Percentiles rank a stretch among this genome's conserved stretches.
Conservation (phyloP, 2,797 vertebrate genomes). For the Heterohyrax brucei region DNA sequence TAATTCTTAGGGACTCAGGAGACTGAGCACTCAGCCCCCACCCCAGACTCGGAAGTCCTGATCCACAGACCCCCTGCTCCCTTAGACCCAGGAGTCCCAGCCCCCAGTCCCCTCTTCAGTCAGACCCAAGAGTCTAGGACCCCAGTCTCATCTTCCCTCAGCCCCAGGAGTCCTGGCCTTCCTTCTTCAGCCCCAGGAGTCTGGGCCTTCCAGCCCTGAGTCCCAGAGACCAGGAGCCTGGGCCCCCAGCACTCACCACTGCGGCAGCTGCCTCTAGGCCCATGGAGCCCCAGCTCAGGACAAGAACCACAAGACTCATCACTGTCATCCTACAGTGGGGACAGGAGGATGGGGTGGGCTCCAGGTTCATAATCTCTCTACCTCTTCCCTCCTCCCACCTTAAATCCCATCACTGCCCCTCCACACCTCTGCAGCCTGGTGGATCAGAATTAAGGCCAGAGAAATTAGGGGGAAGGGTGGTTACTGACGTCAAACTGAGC, state of each 20-base stretch:
- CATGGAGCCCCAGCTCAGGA: conserved; percentile 97
- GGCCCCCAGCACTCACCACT: conserved; percentile 91
- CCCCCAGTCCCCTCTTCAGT: background rate
- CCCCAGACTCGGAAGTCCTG: background rate
- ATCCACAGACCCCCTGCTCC: no score
- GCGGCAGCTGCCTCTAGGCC: conserved; percentile 95
- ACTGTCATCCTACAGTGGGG: conserved; percentile 94
- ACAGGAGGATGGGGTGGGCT: background rate
- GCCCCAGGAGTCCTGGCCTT: background rate
- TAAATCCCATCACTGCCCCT: background rate
- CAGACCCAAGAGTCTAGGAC: background rate
- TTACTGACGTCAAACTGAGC: background rate
- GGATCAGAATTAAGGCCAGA: background rate
- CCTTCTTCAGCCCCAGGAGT: background rate
- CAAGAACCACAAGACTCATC: conserved; percentile 95
- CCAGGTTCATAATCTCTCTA: background rate
- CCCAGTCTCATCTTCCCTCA: background rate
- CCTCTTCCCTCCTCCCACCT: background rate
- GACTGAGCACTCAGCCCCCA: background rate
- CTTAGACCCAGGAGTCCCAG: background rate
- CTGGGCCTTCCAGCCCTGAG: background rate
- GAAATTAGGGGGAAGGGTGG: background rate
- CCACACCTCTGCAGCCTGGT: background rate
- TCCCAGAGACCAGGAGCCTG: background rate
- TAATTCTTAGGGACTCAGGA: background rate